Percentiles rank a stretch among this genome's conserved stretches.
Conservation (phyloP, 2,113 vertebrate species). For the Trematomus loennbergii region DNA sequence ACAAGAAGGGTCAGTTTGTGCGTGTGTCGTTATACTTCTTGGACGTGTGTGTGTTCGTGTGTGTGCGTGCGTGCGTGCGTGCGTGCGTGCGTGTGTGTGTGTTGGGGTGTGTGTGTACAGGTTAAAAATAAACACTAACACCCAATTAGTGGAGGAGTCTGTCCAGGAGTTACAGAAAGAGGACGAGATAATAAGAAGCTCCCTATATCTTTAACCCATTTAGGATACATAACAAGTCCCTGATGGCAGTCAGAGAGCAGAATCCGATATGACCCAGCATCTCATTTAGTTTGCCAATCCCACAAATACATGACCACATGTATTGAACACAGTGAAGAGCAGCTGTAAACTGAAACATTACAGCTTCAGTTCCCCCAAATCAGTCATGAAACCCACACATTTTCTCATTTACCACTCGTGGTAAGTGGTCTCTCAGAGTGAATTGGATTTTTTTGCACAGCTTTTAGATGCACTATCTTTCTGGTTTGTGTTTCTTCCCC, state of each 20-base stretch:
- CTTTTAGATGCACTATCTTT: neutral
- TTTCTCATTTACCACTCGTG: neutral
- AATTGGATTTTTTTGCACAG: neutral
- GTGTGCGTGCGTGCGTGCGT: neutral
- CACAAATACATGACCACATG: slow-evolving; percentile 24
- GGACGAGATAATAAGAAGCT: slow-evolving; percentile 22
- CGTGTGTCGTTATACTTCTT: neutral
- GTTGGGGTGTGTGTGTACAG: neutral
- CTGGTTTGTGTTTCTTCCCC: neutral
- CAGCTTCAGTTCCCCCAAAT: neutral
- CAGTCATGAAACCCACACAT: neutral
- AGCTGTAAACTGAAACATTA: slow-evolving; percentile 6
- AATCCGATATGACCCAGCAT: slow-evolving; percentile 23
- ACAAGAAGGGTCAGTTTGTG: slow-evolving; percentile 20
- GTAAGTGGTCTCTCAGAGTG: neutral
- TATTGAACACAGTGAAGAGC: neutral
- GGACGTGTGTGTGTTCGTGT: slow-evolving; percentile 3
- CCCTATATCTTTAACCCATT: slow-evolving; percentile 29
- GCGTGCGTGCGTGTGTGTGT: too few species aligned
- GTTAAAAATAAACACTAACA: slow-evolving; percentile 58
- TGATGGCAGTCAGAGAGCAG: slow-evolving; percentile 19
- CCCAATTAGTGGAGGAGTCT: neutral
- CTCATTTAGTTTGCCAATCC: slow-evolving; percentile 30
- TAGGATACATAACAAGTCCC: slow-evolving; percentile 36
- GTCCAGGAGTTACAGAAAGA: slow-evolving; percentile 35